Evolutionary conservation across 2,113 vertebrate species (phyloP).

Genomic region (Ctenodactylus gundi): DNA sequence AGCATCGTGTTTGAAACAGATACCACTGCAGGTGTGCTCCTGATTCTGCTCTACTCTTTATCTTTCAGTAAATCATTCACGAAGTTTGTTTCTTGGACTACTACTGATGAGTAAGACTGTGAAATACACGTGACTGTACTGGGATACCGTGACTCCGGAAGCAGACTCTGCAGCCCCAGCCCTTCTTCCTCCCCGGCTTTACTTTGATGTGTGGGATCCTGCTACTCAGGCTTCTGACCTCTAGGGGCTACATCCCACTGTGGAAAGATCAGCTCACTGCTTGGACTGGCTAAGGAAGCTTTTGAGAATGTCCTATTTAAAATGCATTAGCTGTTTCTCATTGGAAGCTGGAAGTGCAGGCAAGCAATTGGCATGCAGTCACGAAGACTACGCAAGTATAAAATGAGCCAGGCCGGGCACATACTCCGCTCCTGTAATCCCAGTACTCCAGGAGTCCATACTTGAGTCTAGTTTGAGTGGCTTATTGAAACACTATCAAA

Average conservation of each 20-base stretch:
- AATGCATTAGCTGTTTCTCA: not conserved
- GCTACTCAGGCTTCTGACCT: no score
- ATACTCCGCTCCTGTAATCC: no score
- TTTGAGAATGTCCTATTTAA: not conserved
- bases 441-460: no score
- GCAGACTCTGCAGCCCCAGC: not conserved
- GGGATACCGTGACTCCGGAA: no score
- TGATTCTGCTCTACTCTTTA: not conserved
- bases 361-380: not conserved
- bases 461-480: no score
- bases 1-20: not conserved
- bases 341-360: not conserved
- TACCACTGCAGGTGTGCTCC: not conserved
- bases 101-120: not conserved
- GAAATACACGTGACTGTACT: accelerated
- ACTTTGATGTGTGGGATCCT: no score
- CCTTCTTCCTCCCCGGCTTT: not conserved
- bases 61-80: not conserved
- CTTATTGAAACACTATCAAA: no score
- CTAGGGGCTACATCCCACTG: not conserved
- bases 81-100: not conserved
- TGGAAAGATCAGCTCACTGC: not conserved
- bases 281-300: not conserved
- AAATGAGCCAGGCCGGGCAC: no score
- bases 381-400: not conserved